These are phyloP conservation scores for Malacosoma neustria DNA, from an alignment of 2,888 invertebrate species.

Conservation along the genomic window DNA sequence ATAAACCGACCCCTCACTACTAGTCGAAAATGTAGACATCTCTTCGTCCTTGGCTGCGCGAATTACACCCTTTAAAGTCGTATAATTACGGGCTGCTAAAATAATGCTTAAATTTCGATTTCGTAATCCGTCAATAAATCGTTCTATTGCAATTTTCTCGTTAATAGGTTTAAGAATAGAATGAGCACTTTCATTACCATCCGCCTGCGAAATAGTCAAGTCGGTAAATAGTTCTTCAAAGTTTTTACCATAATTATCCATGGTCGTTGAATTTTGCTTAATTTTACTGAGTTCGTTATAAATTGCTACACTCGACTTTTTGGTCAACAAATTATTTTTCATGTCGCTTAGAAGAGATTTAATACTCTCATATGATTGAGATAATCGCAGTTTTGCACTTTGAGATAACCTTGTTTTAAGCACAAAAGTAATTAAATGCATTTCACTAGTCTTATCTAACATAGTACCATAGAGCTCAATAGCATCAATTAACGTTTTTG, in stretches of 20 bases:
- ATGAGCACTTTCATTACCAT: constrained; percentile 3
- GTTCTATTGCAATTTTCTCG: constrained; percentile 6
- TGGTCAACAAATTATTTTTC: constrained; percentile 5
- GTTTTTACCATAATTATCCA: constrained; percentile 7
- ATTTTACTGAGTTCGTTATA: constrained; percentile 3
- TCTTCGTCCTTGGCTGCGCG: constrained; percentile 8
- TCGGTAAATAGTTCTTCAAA: constrained; percentile 8
- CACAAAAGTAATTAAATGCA: constrained; percentile 11
- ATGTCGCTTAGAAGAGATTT: constrained; percentile 5
- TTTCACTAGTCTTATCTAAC: constrained; percentile 1
- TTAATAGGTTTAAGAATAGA: constrained; percentile 7
- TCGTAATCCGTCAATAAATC: constrained; percentile 3
- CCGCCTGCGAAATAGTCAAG: constrained; percentile 10
- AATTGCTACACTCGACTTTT: constrained; percentile 7
- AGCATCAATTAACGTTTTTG: constrained; percentile 4
- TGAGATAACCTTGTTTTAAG: constrained; percentile 10
- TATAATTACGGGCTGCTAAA: constrained; percentile 6
- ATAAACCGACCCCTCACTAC: too few species aligned
- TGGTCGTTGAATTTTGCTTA: constrained; percentile 3
- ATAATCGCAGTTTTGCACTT: too few species aligned
- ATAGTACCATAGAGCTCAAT: constrained; percentile 6
- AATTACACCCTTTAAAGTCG: constrained; percentile 5
- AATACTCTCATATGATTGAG: constrained; percentile 5
- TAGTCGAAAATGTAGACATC: not conserved
- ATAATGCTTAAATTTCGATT: constrained; percentile 2